Evolutionary conservation across 1,140 invertebrate species (phyloP).

Genomic region (Dermatophagoides farinae): DNA sequence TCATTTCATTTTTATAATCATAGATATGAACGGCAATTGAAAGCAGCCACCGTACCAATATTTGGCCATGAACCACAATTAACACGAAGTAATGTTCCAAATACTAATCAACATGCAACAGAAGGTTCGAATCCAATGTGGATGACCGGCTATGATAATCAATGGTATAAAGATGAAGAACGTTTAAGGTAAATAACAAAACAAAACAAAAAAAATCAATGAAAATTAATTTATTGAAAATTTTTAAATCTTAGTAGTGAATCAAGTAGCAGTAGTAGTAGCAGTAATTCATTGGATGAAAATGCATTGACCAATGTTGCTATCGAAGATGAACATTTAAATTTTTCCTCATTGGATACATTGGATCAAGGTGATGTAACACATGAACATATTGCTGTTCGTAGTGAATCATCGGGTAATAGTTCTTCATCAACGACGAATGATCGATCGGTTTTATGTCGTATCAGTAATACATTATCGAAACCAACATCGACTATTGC

Average conservation of each 20-base stretch:
- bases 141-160: conserved; percentile 75
- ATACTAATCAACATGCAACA: conserved; percentile 78
- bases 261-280: conserved; percentile 45
- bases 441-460: conserved; percentile 14
- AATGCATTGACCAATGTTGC: conserved; percentile 40
- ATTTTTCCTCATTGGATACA: conserved; percentile 5
- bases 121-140: conserved; percentile 87
- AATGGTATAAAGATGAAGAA: conserved; percentile 69
- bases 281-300: conserved; percentile 58
- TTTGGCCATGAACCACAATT: conserved; percentile 41
- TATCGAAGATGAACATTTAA: background rate
- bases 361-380: background rate
- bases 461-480: background rate
- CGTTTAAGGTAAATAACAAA: conserved; percentile 19
- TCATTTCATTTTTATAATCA: conserved; percentile 3
- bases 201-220: background rate
- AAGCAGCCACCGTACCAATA: conserved; percentile 74
- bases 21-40: conserved; percentile 57
- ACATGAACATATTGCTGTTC: background rate
- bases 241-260: conserved; percentile 15
- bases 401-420: conserved; percentile 7
- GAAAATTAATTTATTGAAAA: background rate
- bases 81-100: conserved; percentile 62
- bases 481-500: background rate
- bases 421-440: conserved; percentile 15